A percentile compares a stretch with the other conserved stretches of the same genome.
These are phyloP conservation scores for Nicator chloris DNA, from an alignment of 2,113 vertebrate species.

Conservation along the genomic window DNA sequence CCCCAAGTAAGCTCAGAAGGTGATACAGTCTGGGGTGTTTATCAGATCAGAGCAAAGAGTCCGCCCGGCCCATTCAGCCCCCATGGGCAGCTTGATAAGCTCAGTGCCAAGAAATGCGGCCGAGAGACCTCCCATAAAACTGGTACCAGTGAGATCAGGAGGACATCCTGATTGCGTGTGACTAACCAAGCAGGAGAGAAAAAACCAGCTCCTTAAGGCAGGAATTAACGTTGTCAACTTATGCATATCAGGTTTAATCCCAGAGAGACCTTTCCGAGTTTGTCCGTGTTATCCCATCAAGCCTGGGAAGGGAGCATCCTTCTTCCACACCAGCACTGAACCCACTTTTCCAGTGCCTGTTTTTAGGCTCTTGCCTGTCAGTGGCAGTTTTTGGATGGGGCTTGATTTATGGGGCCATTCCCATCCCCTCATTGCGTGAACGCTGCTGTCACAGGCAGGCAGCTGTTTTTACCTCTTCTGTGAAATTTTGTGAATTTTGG, in stretches of 20 bases:
- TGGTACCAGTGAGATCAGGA: not conserved
- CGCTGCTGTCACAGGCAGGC: accelerated
- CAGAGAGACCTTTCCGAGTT: not conserved
- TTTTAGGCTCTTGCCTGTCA: not conserved
- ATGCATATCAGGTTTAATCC: not conserved
- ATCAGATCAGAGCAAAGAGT: not conserved
- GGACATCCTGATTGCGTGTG: not conserved
- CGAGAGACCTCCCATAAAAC: not conserved
- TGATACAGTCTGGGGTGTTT: not conserved
- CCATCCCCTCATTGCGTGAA: accelerated
- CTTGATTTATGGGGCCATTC: not conserved
- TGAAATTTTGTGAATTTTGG: not conserved
- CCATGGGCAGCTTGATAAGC: not conserved
- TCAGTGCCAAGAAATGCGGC: not conserved
- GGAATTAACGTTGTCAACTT: not conserved
- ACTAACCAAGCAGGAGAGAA: not conserved
- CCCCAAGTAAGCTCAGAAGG: not conserved
- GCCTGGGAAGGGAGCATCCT: not conserved
- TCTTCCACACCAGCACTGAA: accelerated
- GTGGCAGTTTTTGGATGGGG: not conserved
- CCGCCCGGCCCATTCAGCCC: not conserved
- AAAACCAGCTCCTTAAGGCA: not conserved
- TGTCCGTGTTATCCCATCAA: not conserved
- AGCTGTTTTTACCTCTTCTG: slow-evolving; percentile 40
- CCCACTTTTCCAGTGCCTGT: not conserved